Base-by-base conservation (phyloP, 2,113 vertebrate genomes). In the Salvelinus alpinus region DNA sequence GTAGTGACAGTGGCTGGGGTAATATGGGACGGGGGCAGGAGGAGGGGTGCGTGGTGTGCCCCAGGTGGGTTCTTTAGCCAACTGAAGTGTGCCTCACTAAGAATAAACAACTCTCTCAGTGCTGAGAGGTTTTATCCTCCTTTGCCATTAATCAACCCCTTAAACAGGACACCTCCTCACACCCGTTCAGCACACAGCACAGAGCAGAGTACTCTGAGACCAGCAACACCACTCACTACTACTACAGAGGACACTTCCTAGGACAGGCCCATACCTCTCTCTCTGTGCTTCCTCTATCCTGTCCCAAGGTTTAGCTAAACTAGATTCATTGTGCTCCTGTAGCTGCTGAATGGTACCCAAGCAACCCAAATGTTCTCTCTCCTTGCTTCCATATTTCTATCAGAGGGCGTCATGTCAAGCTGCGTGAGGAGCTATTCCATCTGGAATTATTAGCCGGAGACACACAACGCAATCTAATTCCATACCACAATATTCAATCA, bases 391-490 rank as follows among this genome's bases (percentile, higher is more conserved):
- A 80, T 85, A 88, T 91, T 88, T 87, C 85, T 90, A 80, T 77
- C 75, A 2, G 76, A 86, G 77, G 83, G 82, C 84, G 78, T 82
- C 79, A 68, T 90, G 87, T 91, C 86, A 89, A 88, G 81, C 80
- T 82, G 82, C 83, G 76, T 80, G 79, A 90, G 84, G 76, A 86
- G 85, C 79, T 86, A 82, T 89, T 91, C 89, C 87, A 87, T 91
- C 87, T 84, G 90, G 88, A 90, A 90, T 92, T 91, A 91, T 93
- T 92, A 93, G 88, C 84, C 79, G 78, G 86, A 82, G 85, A 89
- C 86, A 89, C 89, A 92, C 90, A 92, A 91, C 85, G 84, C 85
- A 90, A 91, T 91, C 83, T 90, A 87, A 92, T 92, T 91, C 91
- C 85, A 91, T 85, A 89, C 75, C 84, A 79, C 71, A 86, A 82